phyloP scores from a whole-genome alignment of 2,888 invertebrate species.

The Phoronis australis region DNA sequence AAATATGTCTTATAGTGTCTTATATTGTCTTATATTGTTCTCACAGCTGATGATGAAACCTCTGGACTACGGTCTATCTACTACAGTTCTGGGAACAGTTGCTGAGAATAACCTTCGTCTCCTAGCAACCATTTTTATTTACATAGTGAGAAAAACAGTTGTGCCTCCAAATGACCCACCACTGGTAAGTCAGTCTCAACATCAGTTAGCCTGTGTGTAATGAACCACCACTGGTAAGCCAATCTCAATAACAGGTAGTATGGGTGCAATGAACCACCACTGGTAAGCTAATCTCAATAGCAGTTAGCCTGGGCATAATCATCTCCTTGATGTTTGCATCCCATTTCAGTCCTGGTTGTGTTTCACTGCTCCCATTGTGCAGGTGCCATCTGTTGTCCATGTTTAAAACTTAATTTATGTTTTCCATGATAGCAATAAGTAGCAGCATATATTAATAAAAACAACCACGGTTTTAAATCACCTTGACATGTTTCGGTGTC shows the following conservation, averaged over 20 bases:
- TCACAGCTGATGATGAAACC: slow-evolving; percentile 43
- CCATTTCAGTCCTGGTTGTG: no score
- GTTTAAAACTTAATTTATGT: no score
- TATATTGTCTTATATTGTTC: no score
- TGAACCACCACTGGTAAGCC: not conserved
- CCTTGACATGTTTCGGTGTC: no score
- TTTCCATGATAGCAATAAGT: no score
- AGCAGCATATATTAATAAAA: no score
- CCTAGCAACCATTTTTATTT: slow-evolving; percentile 36
- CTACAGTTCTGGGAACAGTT: slow-evolving; percentile 22
- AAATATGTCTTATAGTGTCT: no score
- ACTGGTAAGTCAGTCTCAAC: slow-evolving; percentile 22
- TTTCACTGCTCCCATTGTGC: no score
- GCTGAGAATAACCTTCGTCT: slow-evolving; percentile 39
- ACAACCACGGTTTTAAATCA: no score
- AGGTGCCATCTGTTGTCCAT: no score
- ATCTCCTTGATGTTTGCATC: no score
- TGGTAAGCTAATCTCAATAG: not conserved
- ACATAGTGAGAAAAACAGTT: slow-evolving; percentile 29
- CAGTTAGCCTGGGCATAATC: no score
- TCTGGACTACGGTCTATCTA: slow-evolving; percentile 39
- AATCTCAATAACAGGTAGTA: not conserved
- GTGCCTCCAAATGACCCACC: slow-evolving; percentile 22
- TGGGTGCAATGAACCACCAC: not conserved
- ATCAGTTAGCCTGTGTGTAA: not conserved